Conservation (phyloP, 2,888 invertebrate genomes). For the Quadroppia sp. region DNA sequence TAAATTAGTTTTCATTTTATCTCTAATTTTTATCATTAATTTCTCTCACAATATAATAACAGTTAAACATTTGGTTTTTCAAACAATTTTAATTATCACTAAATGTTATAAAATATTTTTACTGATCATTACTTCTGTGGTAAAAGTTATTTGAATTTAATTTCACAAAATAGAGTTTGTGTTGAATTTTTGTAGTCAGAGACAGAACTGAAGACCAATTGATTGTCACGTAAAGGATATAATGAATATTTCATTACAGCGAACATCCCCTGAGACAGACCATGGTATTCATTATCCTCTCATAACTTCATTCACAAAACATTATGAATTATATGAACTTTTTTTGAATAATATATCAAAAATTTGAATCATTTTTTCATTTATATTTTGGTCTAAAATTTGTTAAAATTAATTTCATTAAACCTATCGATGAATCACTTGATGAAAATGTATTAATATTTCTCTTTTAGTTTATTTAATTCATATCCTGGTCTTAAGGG, state of each 20-base stretch:
- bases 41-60: background rate
- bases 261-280: slow-evolving; percentile 9
- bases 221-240: background rate
- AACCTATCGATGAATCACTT: background rate
- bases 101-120: background rate
- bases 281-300: slow-evolving; percentile 29
- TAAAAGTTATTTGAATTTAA: background rate
- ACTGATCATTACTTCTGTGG: background rate
- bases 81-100: slow-evolving; percentile 9
- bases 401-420: background rate
- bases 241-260: slow-evolving; percentile 18
- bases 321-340: background rate
- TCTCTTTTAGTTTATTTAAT: too few relatives aligned
- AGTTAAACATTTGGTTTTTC: slow-evolving; percentile 16
- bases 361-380: background rate
- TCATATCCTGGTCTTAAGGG: slow-evolving; percentile 9
- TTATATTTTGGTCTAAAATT: background rate
- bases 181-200: slow-evolving; percentile 8
- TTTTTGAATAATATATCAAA: background rate
- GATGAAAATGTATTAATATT: background rate
- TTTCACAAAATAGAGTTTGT: background rate
- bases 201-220: slow-evolving; percentile 2
- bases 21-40: background rate
- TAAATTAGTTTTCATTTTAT: background rate
- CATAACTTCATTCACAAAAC: slow-evolving; percentile 11